Percentiles rank a stretch among this genome's conserved stretches.
Evolutionary conservation across 2,113 vertebrate species (phyloP).

Genomic region (Megaleporinus macrocephalus): DNA sequence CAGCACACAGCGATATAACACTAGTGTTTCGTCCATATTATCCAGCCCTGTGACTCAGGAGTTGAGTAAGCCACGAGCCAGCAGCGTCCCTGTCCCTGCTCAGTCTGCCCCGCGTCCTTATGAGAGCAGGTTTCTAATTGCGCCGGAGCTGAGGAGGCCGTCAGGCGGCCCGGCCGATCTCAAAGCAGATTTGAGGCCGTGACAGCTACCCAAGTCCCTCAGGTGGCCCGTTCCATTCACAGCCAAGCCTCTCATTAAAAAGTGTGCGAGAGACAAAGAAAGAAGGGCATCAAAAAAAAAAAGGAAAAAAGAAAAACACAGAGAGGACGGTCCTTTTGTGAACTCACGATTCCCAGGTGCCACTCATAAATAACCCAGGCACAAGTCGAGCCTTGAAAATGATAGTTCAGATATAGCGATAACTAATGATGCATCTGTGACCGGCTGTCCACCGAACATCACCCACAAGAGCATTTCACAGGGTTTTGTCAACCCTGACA

Average conservation of each 20-base stretch:
- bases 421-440: constrained; percentile 12
- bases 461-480: constrained; percentile 10
- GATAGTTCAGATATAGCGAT: constrained; percentile 1
- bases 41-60: neutral
- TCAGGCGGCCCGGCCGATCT: neutral
- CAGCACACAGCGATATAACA: neutral
- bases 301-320: neutral
- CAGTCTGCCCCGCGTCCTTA: constrained; percentile 5
- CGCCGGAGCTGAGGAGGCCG: constrained; percentile 23
- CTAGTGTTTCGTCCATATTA: neutral
- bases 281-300: neutral
- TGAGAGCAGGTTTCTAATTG: constrained; percentile 33
- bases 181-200: constrained; percentile 30
- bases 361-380: constrained; percentile 7
- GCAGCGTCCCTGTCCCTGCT: neutral
- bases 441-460: neutral
- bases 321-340: neutral
- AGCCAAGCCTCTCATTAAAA: constrained; percentile 46
- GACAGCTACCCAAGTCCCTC: constrained; percentile 38
- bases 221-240: constrained; percentile 32
- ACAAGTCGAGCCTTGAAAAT: neutral
- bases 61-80: neutral
- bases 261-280: neutral
- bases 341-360: neutral
- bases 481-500: constrained; percentile 19